Conservation (phyloP, 2,888 invertebrate genomes). For the Steinernema carpocapsae region DNA sequence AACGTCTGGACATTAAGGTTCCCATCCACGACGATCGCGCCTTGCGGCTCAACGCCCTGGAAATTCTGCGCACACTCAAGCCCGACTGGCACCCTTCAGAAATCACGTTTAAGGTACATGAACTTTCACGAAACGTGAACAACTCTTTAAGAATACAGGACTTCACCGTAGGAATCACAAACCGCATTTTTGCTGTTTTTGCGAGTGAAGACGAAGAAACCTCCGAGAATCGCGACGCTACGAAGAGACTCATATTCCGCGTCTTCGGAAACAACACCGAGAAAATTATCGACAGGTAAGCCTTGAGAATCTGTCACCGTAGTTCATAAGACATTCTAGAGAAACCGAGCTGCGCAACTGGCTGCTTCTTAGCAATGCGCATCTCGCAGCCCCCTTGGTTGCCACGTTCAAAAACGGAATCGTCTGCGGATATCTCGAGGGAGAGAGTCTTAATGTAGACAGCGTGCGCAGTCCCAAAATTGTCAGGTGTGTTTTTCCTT, state of each 20-base stretch:
- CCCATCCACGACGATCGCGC: conserved; percentile 21
- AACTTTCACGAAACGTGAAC: neutral
- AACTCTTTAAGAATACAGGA: conserved; percentile 33
- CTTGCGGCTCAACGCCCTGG: conserved; percentile 32
- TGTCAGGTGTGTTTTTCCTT: conserved; percentile 47
- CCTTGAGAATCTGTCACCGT: neutral
- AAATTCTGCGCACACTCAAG: conserved; percentile 42
- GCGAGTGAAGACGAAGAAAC: conserved; percentile 41
- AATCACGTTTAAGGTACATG: conserved; percentile 46
- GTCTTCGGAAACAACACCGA: conserved; percentile 68
- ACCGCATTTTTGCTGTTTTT: conserved; percentile 61
- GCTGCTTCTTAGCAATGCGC: conserved; percentile 51
- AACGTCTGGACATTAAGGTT: neutral
- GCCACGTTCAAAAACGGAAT: conserved; percentile 92
- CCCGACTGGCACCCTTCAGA: conserved; percentile 48
- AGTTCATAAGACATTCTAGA: conserved; percentile 40
- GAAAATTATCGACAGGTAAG: conserved; percentile 65
- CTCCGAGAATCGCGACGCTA: conserved; percentile 35
- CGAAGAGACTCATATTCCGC: conserved; percentile 60
- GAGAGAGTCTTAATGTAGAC: conserved; percentile 72
- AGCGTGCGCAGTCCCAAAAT: conserved; percentile 68
- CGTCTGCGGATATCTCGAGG: conserved; percentile 82
- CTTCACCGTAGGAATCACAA: conserved; percentile 67
- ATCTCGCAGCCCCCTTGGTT: conserved; percentile 83
- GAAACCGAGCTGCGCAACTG: conserved; percentile 59